A percentile compares a stretch with the other conserved stretches of the same genome.
Evolutionary conservation across 2,797 vertebrate species (phyloP).

Genomic region (Alectoris magna): DNA sequence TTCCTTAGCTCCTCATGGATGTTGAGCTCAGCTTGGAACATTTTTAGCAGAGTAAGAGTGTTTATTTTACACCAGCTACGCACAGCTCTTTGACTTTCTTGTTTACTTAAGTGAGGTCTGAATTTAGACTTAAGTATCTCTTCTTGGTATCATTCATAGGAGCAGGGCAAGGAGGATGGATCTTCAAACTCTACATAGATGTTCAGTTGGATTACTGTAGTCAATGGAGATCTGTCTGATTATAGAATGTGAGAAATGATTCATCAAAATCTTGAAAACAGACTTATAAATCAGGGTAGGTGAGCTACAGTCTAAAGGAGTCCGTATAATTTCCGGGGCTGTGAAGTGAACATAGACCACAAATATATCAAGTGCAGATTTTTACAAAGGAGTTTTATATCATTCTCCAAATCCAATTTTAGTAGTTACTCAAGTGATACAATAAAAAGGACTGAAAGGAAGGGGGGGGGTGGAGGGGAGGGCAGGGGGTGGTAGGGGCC

Average conservation of each 20-base stretch:
- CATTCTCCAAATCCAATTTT: not conserved
- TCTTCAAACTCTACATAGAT: not conserved
- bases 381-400: not conserved
- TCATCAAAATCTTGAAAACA: not conserved
- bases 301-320: not conserved
- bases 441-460: not conserved
- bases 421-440: not conserved
- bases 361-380: not conserved
- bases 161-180: not conserved
- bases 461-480: no score
- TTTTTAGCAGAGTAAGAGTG: conserved; percentile 3
- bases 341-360: not conserved
- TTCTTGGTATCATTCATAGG: not conserved
- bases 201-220: not conserved
- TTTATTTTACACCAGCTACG: conserved; percentile 35
- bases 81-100: not conserved
- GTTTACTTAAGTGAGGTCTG: conserved; percentile 14
- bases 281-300: not conserved
- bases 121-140: not conserved
- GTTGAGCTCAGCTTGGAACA: not conserved
- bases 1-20: not conserved
- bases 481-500: not conserved
- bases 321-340: not conserved
- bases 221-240: not conserved
- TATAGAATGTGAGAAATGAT: not conserved